These are phyloP conservation scores for Ametastegia equiseti DNA, from an alignment of 2,888 invertebrate species.

Conservation along the genomic window DNA sequence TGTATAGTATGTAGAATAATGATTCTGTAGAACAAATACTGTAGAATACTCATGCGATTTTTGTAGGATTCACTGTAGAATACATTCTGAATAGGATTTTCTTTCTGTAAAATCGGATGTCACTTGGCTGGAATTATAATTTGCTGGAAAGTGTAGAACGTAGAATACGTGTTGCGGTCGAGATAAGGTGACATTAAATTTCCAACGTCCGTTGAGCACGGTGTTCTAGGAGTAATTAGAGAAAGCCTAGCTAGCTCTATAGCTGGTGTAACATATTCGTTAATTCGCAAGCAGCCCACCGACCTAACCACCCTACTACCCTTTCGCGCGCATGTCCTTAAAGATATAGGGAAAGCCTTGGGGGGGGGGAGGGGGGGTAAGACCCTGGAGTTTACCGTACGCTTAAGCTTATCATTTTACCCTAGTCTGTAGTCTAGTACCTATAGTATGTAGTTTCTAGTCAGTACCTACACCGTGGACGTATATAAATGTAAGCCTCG, in stretches of 20 bases:
- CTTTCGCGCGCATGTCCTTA: background rate
- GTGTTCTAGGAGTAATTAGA: background rate
- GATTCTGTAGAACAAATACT: too few relatives aligned
- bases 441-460: too few relatives aligned
- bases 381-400: background rate
- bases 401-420: background rate
- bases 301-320: too few relatives aligned
- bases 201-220: background rate
- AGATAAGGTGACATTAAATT: background rate
- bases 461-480: background rate
- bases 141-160: background rate
- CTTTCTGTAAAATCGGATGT: too few relatives aligned
- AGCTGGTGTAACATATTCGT: background rate
- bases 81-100: too few relatives aligned
- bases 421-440: too few relatives aligned
- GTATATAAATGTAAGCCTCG: background rate
- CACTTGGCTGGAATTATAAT: too few relatives aligned
- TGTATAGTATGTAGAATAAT: too few relatives aligned
- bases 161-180: background rate
- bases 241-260: background rate
- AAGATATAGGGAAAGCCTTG: conserved; percentile 1
- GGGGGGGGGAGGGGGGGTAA: background rate
- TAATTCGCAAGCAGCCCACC: background rate
- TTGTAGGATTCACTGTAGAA: too few relatives aligned
- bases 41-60: too few relatives aligned